Evolutionary conservation across 1,140 invertebrate genomes (phyloP).

Genomic region (Bacillus rossius): DNA sequence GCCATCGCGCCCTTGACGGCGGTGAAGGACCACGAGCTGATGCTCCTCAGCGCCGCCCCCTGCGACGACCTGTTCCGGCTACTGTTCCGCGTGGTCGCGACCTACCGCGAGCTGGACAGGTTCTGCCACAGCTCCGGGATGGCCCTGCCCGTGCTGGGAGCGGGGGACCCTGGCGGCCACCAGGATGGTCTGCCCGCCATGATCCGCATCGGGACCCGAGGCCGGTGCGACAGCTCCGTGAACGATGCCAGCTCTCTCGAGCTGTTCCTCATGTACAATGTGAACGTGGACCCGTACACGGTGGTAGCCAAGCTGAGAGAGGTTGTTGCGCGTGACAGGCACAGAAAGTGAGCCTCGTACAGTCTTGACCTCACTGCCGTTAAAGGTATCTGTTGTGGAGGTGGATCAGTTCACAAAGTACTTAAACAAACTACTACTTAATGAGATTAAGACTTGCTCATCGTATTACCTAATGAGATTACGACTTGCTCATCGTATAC

Average conservation of each 20-base stretch:
- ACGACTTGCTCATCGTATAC: too few relatives aligned
- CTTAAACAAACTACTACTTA: too few relatives aligned
- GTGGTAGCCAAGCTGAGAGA: constrained; percentile 7
- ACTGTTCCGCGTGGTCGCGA: constrained; percentile 38
- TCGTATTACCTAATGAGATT: too few relatives aligned
- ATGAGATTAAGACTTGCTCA: too few relatives aligned
- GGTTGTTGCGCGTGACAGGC: neutral
- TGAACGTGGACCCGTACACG: constrained; percentile 16
- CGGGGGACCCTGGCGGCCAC: neutral
- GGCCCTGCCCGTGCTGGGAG: constrained; percentile 33
- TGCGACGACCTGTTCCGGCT: constrained; percentile 38
- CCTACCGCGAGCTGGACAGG: constrained; percentile 38
- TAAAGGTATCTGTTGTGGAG: too few relatives aligned
- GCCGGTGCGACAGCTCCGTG: constrained; percentile 27
- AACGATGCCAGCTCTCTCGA: constrained; percentile 36
- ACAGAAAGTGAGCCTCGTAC: too few relatives aligned
- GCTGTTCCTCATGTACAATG: constrained; percentile 25
- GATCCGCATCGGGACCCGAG: constrained; percentile 30
- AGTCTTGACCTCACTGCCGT: too few relatives aligned
- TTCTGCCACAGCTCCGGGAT: constrained; percentile 40
- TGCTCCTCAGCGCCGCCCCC: constrained; percentile 37
- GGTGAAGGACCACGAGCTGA: constrained; percentile 43
- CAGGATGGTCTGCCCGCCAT: constrained; percentile 23
- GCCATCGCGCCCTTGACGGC: constrained; percentile 42
- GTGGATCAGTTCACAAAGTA: too few relatives aligned